phyloP scores from a whole-genome alignment of 2,888 invertebrate genomes.

The Heliconius cydno region DNA sequence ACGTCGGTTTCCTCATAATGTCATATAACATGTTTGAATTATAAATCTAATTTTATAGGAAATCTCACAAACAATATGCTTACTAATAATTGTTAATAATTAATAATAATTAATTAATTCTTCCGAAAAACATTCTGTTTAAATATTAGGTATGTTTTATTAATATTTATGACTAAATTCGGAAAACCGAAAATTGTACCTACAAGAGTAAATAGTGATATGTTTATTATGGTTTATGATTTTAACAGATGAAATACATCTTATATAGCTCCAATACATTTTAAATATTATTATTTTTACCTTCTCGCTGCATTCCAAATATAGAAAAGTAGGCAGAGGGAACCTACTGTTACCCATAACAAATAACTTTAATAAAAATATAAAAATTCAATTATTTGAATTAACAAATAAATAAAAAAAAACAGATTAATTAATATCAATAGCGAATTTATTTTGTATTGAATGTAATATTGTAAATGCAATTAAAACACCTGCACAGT shows the following conservation, averaged over 20 bases:
- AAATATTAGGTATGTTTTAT: background rate
- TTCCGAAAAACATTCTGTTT: background rate
- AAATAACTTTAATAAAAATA: no score
- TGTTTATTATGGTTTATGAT: no score
- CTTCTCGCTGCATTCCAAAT: no score
- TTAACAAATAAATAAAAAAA: no score
- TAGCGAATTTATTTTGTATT: background rate
- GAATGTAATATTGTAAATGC: background rate
- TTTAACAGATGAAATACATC: no score
- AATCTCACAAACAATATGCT: background rate
- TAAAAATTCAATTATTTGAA: no score
- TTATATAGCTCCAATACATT: no score
- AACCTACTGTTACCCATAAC: no score
- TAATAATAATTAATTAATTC: background rate
- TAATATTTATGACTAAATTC: background rate
- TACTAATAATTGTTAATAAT: background rate
- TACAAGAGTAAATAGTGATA: background rate
- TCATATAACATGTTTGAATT: constrained; percentile 18
- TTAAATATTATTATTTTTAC: no score
- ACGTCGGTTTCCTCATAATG: constrained; percentile 38
- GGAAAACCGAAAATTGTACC: background rate
- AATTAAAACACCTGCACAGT: constrained; percentile 15
- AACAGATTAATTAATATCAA: background rate
- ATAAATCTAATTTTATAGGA: background rate
- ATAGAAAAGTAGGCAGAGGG: no score